Conservation (phyloP, 2,797 vertebrate genomes). For the Crenichthys baileyi region DNA sequence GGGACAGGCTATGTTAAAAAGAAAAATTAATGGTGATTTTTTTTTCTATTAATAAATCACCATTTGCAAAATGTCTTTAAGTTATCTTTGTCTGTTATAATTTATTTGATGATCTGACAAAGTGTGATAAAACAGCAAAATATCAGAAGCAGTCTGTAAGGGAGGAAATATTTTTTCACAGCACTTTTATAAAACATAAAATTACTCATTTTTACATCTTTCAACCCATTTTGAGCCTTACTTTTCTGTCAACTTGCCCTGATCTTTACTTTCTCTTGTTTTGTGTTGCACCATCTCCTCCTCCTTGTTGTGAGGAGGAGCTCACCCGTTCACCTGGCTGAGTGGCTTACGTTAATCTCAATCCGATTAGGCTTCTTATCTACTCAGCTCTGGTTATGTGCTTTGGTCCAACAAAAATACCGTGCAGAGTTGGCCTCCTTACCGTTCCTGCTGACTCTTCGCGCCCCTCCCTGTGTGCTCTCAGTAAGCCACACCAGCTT, state of each 20-base stretch:
- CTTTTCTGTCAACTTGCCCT: constrained; percentile 8
- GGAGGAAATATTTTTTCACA: not conserved
- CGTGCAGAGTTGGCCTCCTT: constrained; percentile 62
- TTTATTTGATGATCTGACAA: no score
- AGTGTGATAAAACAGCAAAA: not conserved
- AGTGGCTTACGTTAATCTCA: constrained; percentile 75
- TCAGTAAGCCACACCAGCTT: constrained; percentile 28
- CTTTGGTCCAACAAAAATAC: constrained; percentile 80
- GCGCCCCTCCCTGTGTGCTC: constrained; percentile 40
- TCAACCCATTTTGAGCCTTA: not conserved
- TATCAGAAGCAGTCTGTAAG: not conserved
- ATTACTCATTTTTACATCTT: not conserved
- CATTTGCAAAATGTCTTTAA: no score
- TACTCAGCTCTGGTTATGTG: constrained; percentile 79
- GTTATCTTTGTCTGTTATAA: no score
- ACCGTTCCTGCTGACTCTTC: constrained; percentile 51
- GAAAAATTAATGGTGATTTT: no score
- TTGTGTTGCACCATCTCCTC: constrained; percentile 25
- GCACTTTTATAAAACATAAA: not conserved
- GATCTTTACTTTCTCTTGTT: constrained; percentile 40
- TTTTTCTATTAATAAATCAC: not conserved
- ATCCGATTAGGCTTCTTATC: constrained; percentile 81
- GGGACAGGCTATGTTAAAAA: no score
- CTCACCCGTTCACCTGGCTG: constrained; percentile 73
- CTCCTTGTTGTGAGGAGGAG: constrained; percentile 51